phyloP scores from a whole-genome alignment of 1,140 invertebrate genomes.

The Eupristina koningsbergeri region DNA sequence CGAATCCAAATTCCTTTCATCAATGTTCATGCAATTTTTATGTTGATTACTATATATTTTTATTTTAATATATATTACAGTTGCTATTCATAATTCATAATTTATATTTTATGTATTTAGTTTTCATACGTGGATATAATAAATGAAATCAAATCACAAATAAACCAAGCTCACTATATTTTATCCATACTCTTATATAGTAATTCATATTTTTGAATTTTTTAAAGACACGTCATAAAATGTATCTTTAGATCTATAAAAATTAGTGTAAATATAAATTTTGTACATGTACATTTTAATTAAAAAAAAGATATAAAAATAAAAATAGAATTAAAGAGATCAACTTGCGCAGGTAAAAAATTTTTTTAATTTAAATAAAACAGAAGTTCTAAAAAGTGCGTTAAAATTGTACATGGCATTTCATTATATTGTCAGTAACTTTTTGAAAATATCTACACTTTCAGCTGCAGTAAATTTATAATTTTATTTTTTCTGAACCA shows the following conservation, averaged over 20 bases:
- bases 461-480: slow-evolving; percentile 26
- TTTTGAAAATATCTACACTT: slow-evolving; percentile 16
- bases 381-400: neutral
- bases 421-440: neutral
- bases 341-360: neutral
- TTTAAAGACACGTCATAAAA: neutral
- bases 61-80: neutral
- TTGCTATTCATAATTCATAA: no score
- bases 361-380: neutral
- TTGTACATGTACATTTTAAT: neutral
- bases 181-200: neutral
- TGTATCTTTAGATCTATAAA: neutral
- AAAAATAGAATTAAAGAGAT: neutral
- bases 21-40: neutral
- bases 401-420: neutral
- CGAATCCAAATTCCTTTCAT: neutral
- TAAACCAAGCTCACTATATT: neutral
- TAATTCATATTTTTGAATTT: neutral
- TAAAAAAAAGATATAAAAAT: no score
- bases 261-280: no score
- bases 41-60: neutral
- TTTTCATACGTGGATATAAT: no score
- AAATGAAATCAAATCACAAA: neutral
- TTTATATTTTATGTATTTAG: no score
- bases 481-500: neutral